Evolutionary conservation across 2,888 invertebrate species (phyloP).

Genomic region (Drosophila tanythrix): DNA sequence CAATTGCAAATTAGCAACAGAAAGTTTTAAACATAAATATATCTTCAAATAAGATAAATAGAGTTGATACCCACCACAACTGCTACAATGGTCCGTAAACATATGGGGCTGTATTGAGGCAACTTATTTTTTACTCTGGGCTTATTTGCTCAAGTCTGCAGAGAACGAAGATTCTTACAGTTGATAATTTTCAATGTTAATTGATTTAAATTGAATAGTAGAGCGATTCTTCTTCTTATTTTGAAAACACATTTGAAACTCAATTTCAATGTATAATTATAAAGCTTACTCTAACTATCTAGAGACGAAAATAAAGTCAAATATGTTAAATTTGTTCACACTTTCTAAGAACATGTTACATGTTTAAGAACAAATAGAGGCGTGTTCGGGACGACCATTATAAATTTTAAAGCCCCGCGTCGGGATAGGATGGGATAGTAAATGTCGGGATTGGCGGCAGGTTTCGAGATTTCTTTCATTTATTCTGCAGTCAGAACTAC

Average conservation of each 20-base stretch:
- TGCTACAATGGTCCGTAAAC: background rate
- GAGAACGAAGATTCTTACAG: background rate
- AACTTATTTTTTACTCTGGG: background rate
- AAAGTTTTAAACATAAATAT: slow-evolving; percentile 9
- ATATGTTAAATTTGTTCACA: background rate
- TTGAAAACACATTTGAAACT: background rate
- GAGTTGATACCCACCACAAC: background rate
- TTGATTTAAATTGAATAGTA: background rate
- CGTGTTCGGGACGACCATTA: background rate
- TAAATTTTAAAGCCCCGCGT: background rate
- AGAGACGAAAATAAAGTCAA: background rate
- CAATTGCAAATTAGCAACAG: slow-evolving; percentile 12
- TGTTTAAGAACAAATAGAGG: too few species aligned
- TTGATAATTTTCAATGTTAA: background rate
- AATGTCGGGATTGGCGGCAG: too few species aligned
- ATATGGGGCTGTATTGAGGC: background rate
- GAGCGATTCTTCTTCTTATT: background rate
- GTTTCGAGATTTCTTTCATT: background rate
- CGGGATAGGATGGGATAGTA: background rate
- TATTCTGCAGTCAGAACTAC: background rate
- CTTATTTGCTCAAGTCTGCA: background rate
- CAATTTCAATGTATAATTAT: background rate
- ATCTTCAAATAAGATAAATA: background rate
- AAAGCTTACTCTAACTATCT: background rate
- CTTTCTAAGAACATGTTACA: background rate